Base-by-base conservation (phyloP, 2,888 invertebrate species). In the Eurois occulta region DNA sequence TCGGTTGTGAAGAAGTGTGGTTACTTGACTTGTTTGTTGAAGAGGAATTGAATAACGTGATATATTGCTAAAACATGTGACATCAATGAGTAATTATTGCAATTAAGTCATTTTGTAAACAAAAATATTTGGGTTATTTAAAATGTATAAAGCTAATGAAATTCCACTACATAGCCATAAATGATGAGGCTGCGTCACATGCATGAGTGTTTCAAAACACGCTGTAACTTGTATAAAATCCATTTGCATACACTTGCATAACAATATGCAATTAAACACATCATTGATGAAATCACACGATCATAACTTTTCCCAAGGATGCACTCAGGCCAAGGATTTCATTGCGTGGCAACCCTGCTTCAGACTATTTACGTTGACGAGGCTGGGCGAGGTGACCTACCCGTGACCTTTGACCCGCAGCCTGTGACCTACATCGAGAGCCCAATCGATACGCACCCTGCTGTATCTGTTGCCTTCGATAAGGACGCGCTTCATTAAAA, bases 401-500 rank as follows among this genome's bases (percentile, higher is more conserved):
- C 94, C 95, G 94, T 95, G 97, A 97, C 97, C 97, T 97, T 96
- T 97, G 97, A 97, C 97, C 97, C 93, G 95, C 87, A 96, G 96
- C 95, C 97, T 96, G 94, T 94, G 97, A 97, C 97, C 97, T 96
- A 97, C 93, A 95, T 94, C 90, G 85, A 87, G 88, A 85, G 82
- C 75, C 90, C 91, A 95, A 95, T 95, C 95, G 94, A 96, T 96
- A 94, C 91, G 89, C 92, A 94, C 90, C 86, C 86, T 86, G 81
- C 87, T 88, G 90, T 88, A 89, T 90, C 87, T 88, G 90, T 91
- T 88, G 88, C 86, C 87, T 89, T 87, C 86, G 90, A 92, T 91
- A 90, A 91, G 89, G 87, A 86, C 89, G 88, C 87, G 78, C 82
- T 90, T 90, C 92, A 91, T 93, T 90, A 88, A 89, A 91, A 91